phyloP scores from a whole-genome alignment of 2,113 vertebrate genomes.

The Petromus typicus region DNA sequence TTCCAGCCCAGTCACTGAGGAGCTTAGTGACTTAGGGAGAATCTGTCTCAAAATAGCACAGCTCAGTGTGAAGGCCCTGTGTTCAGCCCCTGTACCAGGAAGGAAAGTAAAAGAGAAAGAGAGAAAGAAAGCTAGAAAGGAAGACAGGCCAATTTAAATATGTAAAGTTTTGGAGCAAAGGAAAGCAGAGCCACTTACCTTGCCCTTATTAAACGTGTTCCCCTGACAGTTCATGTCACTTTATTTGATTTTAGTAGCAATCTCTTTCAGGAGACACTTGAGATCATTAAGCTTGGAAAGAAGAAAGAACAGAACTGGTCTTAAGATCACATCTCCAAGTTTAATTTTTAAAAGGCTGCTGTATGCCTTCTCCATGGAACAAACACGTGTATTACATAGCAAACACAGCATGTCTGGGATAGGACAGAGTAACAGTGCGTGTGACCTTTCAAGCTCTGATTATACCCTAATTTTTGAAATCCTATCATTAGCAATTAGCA shows the following conservation, averaged over 20 bases:
- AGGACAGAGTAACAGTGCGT: accelerated
- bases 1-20: neutral
- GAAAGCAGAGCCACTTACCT: constrained; percentile 55
- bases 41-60: neutral
- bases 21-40: neutral
- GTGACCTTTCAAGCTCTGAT: neutral
- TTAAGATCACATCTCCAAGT: neutral
- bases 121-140: neutral
- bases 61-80: neutral
- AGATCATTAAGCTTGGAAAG: constrained; percentile 83
- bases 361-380: neutral
- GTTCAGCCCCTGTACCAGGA: too few relatives aligned
- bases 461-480: neutral
- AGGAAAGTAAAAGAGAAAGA: neutral
- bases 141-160: neutral
- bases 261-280: constrained; percentile 88
- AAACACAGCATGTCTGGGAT: accelerated
- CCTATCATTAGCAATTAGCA: neutral
- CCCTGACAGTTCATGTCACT: neutral
- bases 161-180: neutral
- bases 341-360: neutral
- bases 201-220: neutral
- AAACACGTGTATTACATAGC: neutral
- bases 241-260: constrained; percentile 83
- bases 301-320: neutral